phyloP scores from a whole-genome alignment of 2,113 vertebrate genomes.

The Macaca fascicularis region DNA sequence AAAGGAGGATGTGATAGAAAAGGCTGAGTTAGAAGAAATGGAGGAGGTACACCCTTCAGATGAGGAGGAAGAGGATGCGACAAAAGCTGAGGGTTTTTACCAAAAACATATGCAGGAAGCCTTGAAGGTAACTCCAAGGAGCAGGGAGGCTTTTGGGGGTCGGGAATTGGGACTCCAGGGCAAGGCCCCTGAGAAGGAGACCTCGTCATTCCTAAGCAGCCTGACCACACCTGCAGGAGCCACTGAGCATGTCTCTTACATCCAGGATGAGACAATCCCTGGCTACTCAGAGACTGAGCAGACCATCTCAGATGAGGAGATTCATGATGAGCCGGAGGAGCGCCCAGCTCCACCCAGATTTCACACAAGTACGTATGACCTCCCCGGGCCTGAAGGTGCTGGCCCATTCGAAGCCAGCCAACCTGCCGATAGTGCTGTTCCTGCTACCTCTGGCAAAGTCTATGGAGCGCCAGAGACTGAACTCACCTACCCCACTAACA shows the following conservation, averaged over 20 bases:
- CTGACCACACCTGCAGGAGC: conserved; percentile 84
- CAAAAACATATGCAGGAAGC: conserved; percentile 73
- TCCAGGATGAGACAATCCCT: conserved; percentile 98
- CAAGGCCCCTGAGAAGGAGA: conserved; percentile 86
- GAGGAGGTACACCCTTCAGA: conserved; percentile 84
- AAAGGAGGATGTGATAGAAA: conserved; percentile 92
- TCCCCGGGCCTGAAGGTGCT: conserved; percentile 91
- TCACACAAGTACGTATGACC: conserved; percentile 88
- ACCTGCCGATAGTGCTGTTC: conserved; percentile 83
- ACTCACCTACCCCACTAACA: conserved; percentile 90
- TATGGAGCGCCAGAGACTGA: conserved; percentile 88
- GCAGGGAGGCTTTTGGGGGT: conserved; percentile 12
- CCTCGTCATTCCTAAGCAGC: conserved; percentile 84
- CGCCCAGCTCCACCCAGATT: conserved; percentile 91
- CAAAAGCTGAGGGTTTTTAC: conserved; percentile 72
- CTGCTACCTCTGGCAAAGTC: conserved; percentile 85
- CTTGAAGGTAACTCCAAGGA: conserved; percentile 55
- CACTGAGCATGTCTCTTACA: conserved; percentile 93
- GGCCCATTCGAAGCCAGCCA: conserved; percentile 90
- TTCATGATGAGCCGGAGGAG: conserved; percentile 95
- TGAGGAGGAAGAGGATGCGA: conserved; percentile 81
- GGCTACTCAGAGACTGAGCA: conserved; percentile 98
- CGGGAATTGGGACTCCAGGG: conserved; percentile 63
- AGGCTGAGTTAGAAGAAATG: conserved; percentile 93
- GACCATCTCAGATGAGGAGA: conserved; percentile 98